A percentile compares a stretch with the other conserved stretches of the same genome.
phyloP scores from a whole-genome alignment of 64 coral and sea anemone genomes.

The Catalaphyllia jardinei region DNA sequence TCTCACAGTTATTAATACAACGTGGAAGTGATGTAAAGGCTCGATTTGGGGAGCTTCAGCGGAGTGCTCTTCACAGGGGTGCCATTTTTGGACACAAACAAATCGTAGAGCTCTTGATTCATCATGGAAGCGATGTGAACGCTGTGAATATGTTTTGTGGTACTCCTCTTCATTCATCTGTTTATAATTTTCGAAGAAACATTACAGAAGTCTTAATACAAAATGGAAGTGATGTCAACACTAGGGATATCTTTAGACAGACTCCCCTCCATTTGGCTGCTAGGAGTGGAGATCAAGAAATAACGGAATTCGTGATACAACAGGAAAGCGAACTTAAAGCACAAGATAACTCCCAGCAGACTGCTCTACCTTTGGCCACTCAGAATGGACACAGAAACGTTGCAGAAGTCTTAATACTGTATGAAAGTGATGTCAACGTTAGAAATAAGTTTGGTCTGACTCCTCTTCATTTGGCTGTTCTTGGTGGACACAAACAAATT shows the following conservation, averaged over 20 bases:
- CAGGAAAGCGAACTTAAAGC: not conserved
- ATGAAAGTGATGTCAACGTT: not conserved
- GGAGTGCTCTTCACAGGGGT: not conserved
- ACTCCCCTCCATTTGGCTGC: not conserved
- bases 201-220: not conserved
- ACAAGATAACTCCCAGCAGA: no score
- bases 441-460: not conserved
- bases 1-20: not conserved
- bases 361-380: not conserved
- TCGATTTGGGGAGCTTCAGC: no score
- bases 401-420: not conserved
- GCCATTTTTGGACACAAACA: not conserved
- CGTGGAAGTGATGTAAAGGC: not conserved
- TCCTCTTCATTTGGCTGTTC: not conserved
- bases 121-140: not conserved
- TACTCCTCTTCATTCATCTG: not conserved
- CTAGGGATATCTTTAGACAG: not conserved
- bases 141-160: not conserved
- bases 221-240: not conserved
- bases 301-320: not conserved
- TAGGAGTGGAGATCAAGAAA: not conserved
- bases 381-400: not conserved
- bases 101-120: not conserved
- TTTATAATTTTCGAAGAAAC: no score
- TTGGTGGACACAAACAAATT: not conserved